Percentiles rank a stretch among this genome's conserved stretches.
Conservation (phyloP, 2,797 vertebrate species). For the Pangasius sanitwongsei region DNA sequence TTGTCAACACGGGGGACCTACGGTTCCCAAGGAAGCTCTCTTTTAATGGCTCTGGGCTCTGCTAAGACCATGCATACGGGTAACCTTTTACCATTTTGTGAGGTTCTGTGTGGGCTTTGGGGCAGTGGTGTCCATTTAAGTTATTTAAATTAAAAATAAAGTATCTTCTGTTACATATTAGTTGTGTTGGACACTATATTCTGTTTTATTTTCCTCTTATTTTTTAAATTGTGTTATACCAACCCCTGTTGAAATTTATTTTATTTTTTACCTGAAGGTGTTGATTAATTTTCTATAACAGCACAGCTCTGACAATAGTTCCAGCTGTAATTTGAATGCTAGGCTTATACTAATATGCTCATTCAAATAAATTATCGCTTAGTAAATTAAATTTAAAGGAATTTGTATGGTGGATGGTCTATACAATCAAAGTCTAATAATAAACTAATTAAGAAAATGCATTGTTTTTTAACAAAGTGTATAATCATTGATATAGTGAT, state of each 20-base stretch:
- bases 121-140: constrained; percentile 77
- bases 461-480: neutral
- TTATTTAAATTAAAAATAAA: constrained; percentile 84
- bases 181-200: constrained; percentile 17
- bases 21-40: constrained; percentile 72
- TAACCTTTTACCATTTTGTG: constrained; percentile 67
- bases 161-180: constrained; percentile 60
- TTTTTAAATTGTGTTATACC: no score
- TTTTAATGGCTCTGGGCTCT: constrained; percentile 62
- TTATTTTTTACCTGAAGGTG: neutral
- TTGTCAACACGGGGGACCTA: constrained; percentile 62
- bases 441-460: neutral
- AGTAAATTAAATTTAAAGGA: no score
- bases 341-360: no score
- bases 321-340: neutral
- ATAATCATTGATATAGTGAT: neutral
- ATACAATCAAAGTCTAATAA: neutral
- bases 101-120: constrained; percentile 62
- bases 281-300: neutral
- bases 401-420: neutral
- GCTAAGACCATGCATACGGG: constrained; percentile 65
- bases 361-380: neutral
- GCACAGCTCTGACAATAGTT: neutral
- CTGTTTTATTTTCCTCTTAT: neutral
- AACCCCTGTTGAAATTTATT: neutral